Conservation (phyloP, 2,113 vertebrate genomes). For the Cygnus buccinator region DNA sequence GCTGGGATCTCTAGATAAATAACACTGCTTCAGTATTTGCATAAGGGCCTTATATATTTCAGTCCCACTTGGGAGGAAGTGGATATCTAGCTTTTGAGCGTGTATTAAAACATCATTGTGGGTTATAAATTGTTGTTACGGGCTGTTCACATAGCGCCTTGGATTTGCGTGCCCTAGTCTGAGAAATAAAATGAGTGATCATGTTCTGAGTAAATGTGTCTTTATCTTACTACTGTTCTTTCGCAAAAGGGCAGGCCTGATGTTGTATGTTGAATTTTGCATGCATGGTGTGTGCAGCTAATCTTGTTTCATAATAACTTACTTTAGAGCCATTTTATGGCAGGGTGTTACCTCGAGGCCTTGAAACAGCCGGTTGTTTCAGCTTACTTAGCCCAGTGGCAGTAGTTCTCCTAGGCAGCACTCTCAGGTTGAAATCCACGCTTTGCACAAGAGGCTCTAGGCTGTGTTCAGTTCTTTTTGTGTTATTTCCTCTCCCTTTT, state of each 20-base stretch:
- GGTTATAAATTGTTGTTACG: conserved; percentile 13
- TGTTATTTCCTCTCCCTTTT: conserved; percentile 21
- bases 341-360: not conserved
- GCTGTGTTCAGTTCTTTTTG: not conserved
- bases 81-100: not conserved
- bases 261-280: not conserved
- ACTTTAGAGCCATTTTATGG: not conserved
- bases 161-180: not conserved
- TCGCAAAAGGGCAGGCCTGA: not conserved
- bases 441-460: not conserved
- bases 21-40: not conserved
- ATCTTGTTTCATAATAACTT: not conserved
- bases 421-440: not conserved
- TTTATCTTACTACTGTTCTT: not conserved
- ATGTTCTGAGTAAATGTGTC: not conserved
- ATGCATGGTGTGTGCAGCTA: not conserved
- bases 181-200: conserved; percentile 15
- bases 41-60: not conserved
- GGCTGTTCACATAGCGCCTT: not conserved
- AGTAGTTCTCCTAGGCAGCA: not conserved
- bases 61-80: not conserved
- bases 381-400: not conserved
- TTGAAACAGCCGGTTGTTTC: conserved; percentile 9
- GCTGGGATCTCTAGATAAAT: not conserved
- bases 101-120: conserved; percentile 16